These are phyloP conservation scores for Oreortyx pictus DNA, from an alignment of 2,797 vertebrate species.

Conservation along the genomic window DNA sequence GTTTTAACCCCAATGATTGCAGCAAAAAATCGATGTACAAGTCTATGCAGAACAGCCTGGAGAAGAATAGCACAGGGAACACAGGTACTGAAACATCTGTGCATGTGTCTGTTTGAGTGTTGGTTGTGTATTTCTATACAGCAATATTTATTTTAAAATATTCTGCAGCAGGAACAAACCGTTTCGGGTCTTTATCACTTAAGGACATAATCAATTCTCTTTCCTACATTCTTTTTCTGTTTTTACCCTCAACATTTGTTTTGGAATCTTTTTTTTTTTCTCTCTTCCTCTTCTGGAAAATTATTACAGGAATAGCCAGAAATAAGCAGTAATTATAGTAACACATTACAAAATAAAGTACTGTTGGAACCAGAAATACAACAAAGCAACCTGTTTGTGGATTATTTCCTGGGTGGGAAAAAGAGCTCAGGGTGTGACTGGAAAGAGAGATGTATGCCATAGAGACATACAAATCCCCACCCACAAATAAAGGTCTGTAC, in stretches of 20 bases:
- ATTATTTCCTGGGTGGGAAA: slow-evolving; percentile 16
- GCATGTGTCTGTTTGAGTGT: background rate
- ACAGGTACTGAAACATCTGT: background rate
- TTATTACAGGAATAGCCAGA: background rate
- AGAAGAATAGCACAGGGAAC: background rate
- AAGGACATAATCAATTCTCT: background rate
- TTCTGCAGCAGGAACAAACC: background rate
- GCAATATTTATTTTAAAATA: background rate
- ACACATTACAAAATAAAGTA: slow-evolving; percentile 17
- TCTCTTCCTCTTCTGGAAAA: background rate
- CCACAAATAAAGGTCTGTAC: background rate
- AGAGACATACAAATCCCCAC: background rate
- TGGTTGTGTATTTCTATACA: background rate
- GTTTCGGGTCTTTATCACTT: background rate
- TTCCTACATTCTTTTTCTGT: background rate
- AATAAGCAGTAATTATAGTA: background rate
- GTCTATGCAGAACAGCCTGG: background rate
- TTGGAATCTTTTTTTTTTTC: background rate
- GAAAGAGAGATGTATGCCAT: slow-evolving; percentile 13
- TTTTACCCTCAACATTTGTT: background rate
- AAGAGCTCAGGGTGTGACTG: slow-evolving; percentile 34
- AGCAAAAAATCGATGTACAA: background rate
- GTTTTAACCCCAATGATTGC: background rate
- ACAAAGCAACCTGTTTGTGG: slow-evolving; percentile 15
- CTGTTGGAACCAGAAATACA: slow-evolving; percentile 32